Conservation (phyloP, 2,113 vertebrate genomes). For the Chloropsis hardwickii region DNA sequence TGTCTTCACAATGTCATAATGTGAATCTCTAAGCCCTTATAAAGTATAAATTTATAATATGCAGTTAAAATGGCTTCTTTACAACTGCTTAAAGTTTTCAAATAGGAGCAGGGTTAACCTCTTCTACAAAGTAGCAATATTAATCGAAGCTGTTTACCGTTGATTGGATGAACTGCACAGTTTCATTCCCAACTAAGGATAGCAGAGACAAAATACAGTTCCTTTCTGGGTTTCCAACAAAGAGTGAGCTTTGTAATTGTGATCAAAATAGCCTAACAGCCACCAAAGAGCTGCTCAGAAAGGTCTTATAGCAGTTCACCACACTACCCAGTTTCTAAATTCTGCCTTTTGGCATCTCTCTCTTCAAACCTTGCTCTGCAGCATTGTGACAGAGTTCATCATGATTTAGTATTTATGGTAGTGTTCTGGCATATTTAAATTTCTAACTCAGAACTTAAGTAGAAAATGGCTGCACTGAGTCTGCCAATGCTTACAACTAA, state of each 20-base stretch:
- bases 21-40: neutral
- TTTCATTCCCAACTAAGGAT: neutral
- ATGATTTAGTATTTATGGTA: neutral
- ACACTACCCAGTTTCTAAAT: neutral
- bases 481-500: neutral
- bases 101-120: neutral
- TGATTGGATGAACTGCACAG: rapidly evolving
- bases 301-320: neutral
- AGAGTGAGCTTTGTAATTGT: rapidly evolving
- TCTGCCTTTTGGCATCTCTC: neutral
- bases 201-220: neutral
- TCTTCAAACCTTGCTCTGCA: neutral
- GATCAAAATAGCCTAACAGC: neutral
- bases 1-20: neutral
- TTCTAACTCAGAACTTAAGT: neutral
- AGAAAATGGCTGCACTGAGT: neutral
- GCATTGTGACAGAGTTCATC: neutral
- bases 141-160: neutral
- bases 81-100: neutral
- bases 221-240: neutral
- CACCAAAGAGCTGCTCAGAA: neutral
- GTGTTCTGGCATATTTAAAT: neutral
- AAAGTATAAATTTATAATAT: neutral
- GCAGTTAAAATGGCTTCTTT: neutral
- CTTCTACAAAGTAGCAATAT: neutral